Percentiles rank a stretch among this genome's conserved stretches.
phyloP scores from a whole-genome alignment of 2,888 invertebrate species.

The Invenusta paracnida region DNA sequence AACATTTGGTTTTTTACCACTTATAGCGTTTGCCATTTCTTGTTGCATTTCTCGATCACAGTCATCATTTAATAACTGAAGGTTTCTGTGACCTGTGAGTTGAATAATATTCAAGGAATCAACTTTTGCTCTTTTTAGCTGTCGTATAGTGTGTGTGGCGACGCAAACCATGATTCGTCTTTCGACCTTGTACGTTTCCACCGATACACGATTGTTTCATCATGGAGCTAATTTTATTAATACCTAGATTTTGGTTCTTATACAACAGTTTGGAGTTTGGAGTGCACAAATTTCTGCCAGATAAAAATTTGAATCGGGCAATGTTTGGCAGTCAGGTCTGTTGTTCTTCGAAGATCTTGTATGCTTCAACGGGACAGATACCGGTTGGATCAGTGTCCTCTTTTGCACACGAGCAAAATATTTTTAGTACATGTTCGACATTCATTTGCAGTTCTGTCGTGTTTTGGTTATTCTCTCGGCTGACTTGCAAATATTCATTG shows the following conservation, averaged over 20 bases:
- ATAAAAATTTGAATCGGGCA: not conserved
- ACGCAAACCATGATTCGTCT: not conserved
- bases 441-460: no score
- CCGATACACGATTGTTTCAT: not conserved
- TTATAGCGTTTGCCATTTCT: not conserved
- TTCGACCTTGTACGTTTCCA: not conserved
- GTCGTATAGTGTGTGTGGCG: not conserved
- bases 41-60: not conserved
- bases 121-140: not conserved
- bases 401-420: no score
- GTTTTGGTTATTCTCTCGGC: no score
- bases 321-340: not conserved
- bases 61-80: not conserved
- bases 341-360: no score
- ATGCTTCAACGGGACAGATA: no score
- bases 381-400: no score
- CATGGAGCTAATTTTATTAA: not conserved
- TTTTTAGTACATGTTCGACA: no score
- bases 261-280: not conserved
- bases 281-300: not conserved
- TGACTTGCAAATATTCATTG: no score
- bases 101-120: not conserved
- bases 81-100: not conserved
- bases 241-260: not conserved
- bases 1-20: no score